A percentile compares a stretch with the other conserved stretches of the same genome.
Conservation (phyloP, 2,797 vertebrate genomes). For the Siniperca scherzeri region DNA sequence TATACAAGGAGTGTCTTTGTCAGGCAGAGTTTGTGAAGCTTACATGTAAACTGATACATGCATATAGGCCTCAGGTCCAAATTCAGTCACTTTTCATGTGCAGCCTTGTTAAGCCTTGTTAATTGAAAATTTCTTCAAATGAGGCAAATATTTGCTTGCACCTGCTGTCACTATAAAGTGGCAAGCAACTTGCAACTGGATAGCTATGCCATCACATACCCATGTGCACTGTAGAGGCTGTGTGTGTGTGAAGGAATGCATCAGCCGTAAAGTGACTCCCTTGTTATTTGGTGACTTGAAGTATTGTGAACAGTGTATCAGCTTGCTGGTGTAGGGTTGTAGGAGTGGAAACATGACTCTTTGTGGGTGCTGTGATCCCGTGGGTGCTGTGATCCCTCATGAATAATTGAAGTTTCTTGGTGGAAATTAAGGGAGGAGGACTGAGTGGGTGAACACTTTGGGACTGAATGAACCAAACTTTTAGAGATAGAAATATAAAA, state of each 20-base stretch:
- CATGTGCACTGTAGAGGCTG: constrained; percentile 37
- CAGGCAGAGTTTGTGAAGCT: constrained; percentile 30
- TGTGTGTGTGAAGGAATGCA: constrained; percentile 78
- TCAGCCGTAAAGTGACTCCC: constrained; percentile 82
- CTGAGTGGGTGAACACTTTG: constrained; percentile 25
- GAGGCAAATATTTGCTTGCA: constrained; percentile 20
- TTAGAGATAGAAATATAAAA: neutral
- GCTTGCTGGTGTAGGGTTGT: constrained; percentile 80
- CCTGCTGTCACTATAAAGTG: constrained; percentile 44
- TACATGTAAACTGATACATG: constrained; percentile 39
- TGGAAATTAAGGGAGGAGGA: constrained; percentile 55
- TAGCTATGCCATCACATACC: constrained; percentile 45
- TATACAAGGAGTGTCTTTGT: constrained; percentile 56
- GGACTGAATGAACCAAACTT: constrained; percentile 35
- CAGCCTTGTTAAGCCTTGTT: neutral
- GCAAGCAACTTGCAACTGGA: constrained; percentile 24
- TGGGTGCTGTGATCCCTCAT: constrained; percentile 79
- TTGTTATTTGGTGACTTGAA: constrained; percentile 79
- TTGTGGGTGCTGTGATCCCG: constrained; percentile 77
- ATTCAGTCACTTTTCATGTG: constrained; percentile 11
- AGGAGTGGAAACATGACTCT: constrained; percentile 80
- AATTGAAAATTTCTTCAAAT: constrained; percentile 17
- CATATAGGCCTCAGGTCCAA: constrained; percentile 8
- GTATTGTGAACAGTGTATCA: constrained; percentile 78
- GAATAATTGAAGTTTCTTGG: constrained; percentile 82